These are phyloP conservation scores for Henricia sp. DNA, from an alignment of 53 echinoderm and acorn worm species.

Conservation along the genomic window DNA sequence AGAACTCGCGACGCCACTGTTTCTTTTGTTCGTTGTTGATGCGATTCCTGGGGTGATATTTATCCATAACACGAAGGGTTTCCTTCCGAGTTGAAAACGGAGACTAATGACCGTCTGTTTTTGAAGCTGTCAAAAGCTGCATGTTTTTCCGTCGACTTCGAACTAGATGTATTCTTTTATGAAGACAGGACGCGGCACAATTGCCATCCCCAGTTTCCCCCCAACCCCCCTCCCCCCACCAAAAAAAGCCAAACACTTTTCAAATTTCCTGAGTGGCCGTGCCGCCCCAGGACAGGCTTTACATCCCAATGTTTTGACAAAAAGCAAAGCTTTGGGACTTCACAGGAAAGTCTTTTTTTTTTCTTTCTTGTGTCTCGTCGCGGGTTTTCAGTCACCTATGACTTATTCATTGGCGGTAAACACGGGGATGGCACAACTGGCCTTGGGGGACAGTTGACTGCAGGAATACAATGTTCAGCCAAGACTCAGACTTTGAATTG, in stretches of 20 bases:
- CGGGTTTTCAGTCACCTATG: conserved; percentile 8
- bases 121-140: conserved; percentile 26
- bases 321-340: conserved; percentile 43
- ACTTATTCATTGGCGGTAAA: conserved; percentile 9
- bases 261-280: conserved; percentile 48
- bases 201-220: background rate
- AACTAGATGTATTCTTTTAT: background rate
- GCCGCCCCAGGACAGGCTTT: conserved; percentile 27
- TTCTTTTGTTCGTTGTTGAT: background rate
- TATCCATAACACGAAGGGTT: background rate
- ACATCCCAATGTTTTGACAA: conserved; percentile 57
- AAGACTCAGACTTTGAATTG: too few species aligned
- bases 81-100: background rate
- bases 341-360: background rate
- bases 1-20: background rate
- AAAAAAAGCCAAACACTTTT: conserved; percentile 50
- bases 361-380: background rate
- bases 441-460: conserved; percentile 14
- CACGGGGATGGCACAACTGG: conserved; percentile 8
- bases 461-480: too few species aligned
- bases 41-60: conserved; percentile 7
- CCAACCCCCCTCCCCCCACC: background rate
- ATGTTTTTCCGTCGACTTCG: background rate
- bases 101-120: conserved; percentile 18
- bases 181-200: background rate